These are phyloP conservation scores for Enoplosus armatus DNA, from an alignment of 2,797 vertebrate species.

Conservation along the genomic window DNA sequence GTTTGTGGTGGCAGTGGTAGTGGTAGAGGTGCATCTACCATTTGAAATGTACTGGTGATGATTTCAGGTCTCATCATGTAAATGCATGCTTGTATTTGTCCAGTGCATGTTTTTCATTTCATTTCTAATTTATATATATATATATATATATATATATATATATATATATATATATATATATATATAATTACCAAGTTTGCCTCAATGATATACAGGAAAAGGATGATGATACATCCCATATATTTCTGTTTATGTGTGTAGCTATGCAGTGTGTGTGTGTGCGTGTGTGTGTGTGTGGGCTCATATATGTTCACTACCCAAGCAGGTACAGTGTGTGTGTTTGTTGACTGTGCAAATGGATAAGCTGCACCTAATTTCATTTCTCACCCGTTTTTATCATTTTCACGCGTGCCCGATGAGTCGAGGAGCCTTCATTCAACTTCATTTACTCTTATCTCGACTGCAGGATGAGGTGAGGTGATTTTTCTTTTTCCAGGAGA, in stretches of 20 bases:
- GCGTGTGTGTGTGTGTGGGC: constrained; percentile 38
- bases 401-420: constrained; percentile 44
- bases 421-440: constrained; percentile 41
- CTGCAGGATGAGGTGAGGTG: constrained; percentile 36
- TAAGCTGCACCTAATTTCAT: constrained; percentile 44
- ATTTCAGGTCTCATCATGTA: constrained; percentile 84
- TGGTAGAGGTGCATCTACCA: constrained; percentile 58
- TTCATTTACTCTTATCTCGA: constrained; percentile 58
- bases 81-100: constrained; percentile 87
- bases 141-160: background rate
- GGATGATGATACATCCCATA: constrained; percentile 60
- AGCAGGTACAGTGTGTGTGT: constrained; percentile 20
- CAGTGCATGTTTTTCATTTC: constrained; percentile 83
- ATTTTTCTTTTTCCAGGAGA: background rate
- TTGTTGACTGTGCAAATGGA: constrained; percentile 36
- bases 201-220: constrained; percentile 77
- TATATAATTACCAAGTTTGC: constrained; percentile 81
- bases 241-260: constrained; percentile 39
- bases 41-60: constrained; percentile 71
- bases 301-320: too few relatives aligned
- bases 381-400: constrained; percentile 39
- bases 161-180: constrained; percentile 25
- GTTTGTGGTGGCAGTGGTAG: constrained; percentile 14
- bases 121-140: constrained; percentile 48
- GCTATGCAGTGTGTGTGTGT: constrained; percentile 27